Conservation (phyloP, 2,113 vertebrate species). For the Scytalopus superciliaris region DNA sequence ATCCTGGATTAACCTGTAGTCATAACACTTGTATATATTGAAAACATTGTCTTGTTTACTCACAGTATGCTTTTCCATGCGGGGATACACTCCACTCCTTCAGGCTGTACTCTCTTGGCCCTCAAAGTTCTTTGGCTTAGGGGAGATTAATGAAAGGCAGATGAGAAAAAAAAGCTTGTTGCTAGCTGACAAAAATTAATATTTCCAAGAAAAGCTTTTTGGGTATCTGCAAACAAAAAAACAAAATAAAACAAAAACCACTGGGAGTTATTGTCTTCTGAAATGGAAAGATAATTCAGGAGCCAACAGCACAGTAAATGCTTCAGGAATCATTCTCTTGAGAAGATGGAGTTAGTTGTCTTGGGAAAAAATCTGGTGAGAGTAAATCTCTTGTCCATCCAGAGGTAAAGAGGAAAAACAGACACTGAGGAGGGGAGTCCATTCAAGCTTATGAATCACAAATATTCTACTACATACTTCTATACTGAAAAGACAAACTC, state of each 20-base stretch:
- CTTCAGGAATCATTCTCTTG: background rate
- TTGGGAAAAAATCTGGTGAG: background rate
- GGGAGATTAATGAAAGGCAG: background rate
- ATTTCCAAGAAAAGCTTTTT: background rate
- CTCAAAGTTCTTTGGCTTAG: background rate
- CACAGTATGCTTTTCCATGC: background rate
- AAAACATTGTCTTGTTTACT: background rate
- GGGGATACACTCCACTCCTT: background rate
- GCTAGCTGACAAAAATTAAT: background rate
- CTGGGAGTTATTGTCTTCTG: background rate
- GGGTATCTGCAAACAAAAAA: background rate
- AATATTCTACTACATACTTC: background rate
- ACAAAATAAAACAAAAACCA: background rate
- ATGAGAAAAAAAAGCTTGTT: background rate
- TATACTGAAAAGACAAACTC: background rate
- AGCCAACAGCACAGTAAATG: background rate
- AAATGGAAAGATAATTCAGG: background rate
- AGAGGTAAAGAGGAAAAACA: background rate
- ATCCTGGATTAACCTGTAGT: background rate
- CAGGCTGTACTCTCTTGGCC: background rate
- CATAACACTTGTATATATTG: background rate
- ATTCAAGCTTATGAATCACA: background rate
- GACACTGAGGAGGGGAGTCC: background rate
- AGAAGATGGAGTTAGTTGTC: background rate
- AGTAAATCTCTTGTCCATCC: background rate